phyloP scores from a whole-genome alignment of 2,797 vertebrate genomes.

The Macropodus opercularis region DNA sequence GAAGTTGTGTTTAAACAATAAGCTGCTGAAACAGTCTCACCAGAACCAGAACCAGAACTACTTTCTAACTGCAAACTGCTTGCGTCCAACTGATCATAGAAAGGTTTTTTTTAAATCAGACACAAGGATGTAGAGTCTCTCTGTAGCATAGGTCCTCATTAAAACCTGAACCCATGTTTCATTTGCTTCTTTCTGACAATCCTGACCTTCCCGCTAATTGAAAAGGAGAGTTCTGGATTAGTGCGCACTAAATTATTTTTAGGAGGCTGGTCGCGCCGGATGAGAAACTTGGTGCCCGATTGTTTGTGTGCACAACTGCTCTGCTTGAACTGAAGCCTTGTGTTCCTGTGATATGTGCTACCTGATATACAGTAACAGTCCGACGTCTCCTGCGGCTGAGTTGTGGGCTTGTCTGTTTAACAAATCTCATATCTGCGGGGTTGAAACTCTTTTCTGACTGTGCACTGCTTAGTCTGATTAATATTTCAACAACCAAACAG shows the following conservation, averaged over 20 bases:
- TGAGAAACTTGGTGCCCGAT: constrained; percentile 19
- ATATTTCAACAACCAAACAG: constrained; percentile 63
- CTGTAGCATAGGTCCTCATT: constrained; percentile 51
- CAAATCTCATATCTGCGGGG: constrained; percentile 52
- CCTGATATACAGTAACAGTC: constrained; percentile 21
- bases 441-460: constrained; percentile 59
- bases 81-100: constrained; percentile 10
- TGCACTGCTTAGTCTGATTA: constrained; percentile 51
- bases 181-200: constrained; percentile 66
- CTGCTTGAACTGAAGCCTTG: not conserved
- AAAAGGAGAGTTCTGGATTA: constrained; percentile 65
- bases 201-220: constrained; percentile 72
- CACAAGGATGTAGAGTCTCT: constrained; percentile 28
- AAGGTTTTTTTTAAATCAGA: constrained; percentile 27
- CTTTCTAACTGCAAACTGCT: not conserved
- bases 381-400: constrained; percentile 39
- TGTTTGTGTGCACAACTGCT: constrained; percentile 8
- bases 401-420: constrained; percentile 54
- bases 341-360: constrained; percentile 3
- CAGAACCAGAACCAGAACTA: too few relatives aligned
- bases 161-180: constrained; percentile 57
- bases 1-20: constrained; percentile 16
- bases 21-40: constrained; percentile 31
- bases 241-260: constrained; percentile 56
- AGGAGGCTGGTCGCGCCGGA: constrained; percentile 21